Base-by-base conservation (phyloP, 35 echinoderm and acorn worm species). In the Stichopus chloronotus region DNA sequence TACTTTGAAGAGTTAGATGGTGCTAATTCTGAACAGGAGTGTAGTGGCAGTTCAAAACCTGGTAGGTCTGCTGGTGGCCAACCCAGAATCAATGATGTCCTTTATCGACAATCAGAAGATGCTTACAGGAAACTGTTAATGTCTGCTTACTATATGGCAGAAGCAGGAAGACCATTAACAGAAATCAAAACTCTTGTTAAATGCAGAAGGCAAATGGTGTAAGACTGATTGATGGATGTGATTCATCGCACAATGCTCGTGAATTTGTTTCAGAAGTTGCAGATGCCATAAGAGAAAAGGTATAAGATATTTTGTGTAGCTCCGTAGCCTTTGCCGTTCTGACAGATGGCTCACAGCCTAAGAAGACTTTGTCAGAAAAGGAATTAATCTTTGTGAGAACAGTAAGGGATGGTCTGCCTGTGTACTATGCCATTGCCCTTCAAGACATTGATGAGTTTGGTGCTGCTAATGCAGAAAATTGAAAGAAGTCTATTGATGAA, bases 261-360 rank as follows among this genome's bases (percentile, higher is more conserved):
- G 58, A 89, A 69, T 89, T 89, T 68, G 22, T 89, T 13, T 89
- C 87, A 8, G 87, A 89, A 69, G 13, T 89, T 65, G 87, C 87
- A 52, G 87, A 89, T 52, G 87, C 87, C 43, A 89, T 89, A 25
- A 60, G 87, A 65, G 87, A 89, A 68, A 89, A 89, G 63, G 58
- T 89, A 23, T 12, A 59, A 63, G 30, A 59, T 59, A 78, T 92
- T 92, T 58, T 92, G 54, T 92, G 78, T 24, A 79, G 72, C 24
- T 76, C 78, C 52, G 24, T 58, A 6, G 72, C 72, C 17, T 92
- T 92, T 58, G 77, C 91, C 8, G 52, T 92, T 78, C 43, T 92
- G 59, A 92, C 53, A 58, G 91, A 92, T 92, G 91, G 76, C 14
- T 81, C 91, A 57, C 91, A 92, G 59, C 72, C 91, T 57, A 92